Base-by-base conservation (phyloP, 2,797 vertebrate species). In the Myotis planiceps region DNA sequence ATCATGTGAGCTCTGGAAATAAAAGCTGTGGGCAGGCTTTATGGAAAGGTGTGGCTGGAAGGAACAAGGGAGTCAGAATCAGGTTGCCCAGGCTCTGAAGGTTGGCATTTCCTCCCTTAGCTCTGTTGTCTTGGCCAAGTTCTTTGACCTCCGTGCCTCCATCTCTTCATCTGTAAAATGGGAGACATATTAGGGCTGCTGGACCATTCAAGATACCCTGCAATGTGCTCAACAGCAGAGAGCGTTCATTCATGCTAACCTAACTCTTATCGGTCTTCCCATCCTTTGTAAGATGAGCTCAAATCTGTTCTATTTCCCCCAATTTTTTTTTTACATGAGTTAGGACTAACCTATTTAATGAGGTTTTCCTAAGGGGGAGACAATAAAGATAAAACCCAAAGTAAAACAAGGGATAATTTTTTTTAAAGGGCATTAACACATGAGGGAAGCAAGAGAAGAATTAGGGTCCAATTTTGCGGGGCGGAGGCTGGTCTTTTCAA, bases 101-200 rank as follows among this genome's bases (percentile, higher is more conserved):
- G 74, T 65, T 86, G 94, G 94, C 88, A 89, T 63, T 71, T 83
- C 71, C 94, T 95, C 87, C 25, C 18, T 69, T 94, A 76, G 75
- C 18, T 7, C 0, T 6, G 18, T 65, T 58, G 87, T 34, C 81
- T 60, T 45, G 45, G 0, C 0, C 91, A 90, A 96, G 74, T 88
- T 90, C 97, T 83, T 85, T 42, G 2, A 1, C 71, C 85, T 93
- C 21, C 8, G 71, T 93, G 95, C 72, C 96, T 98, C 94, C 66
- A 23, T 94, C 76, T 90, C 97, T 95, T 92, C 95, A 55, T 96
- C 94, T 98, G 97, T 87, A 96, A 79, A 45, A 80, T 39, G 34
- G 88, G 63, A 94, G 92, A 14, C 0, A 0, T 4, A 42, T 51
- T 39, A 29, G 72, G 13, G 42, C 15, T 45, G 21, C 14, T 29